Conservation (phyloP, 2,888 invertebrate species). For the Homarus gammarus region DNA sequence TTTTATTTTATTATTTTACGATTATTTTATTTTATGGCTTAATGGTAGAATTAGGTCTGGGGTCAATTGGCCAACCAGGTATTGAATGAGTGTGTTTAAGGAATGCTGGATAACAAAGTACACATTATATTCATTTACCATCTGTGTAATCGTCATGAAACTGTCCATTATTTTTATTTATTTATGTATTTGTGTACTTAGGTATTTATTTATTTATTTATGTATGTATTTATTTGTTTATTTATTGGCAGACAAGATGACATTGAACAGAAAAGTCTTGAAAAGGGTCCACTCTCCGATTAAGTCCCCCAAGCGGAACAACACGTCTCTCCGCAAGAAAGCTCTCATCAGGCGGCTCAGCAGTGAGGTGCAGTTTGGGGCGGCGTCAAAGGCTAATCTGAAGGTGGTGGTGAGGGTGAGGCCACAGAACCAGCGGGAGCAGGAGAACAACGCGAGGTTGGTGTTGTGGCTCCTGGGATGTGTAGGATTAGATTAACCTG, state of each 20-base stretch:
- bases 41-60: no score
- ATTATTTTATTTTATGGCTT: background rate
- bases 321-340: constrained; percentile 58
- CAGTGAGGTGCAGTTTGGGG: constrained; percentile 72
- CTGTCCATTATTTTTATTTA: no score
- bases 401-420: constrained; percentile 91
- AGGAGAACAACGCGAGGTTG: constrained; percentile 78
- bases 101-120: no score
- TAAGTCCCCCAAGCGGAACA: constrained; percentile 56
- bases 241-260: constrained; percentile 44
- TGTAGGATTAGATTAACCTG: no score
- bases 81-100: no score
- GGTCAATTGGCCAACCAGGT: no score
- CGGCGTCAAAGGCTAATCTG: constrained; percentile 81
- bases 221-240: no score
- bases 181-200: no score
- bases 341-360: constrained; percentile 50
- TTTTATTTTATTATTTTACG: background rate
- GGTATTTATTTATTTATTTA: no score
- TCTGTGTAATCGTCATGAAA: no score
- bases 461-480: constrained; percentile 5
- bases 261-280: constrained; percentile 42
- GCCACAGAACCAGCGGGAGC: constrained; percentile 87
- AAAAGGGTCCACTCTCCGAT: constrained; percentile 54
- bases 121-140: no score